Conservation (phyloP, 2,113 vertebrate species). For the Nematolebias whitei region DNA sequence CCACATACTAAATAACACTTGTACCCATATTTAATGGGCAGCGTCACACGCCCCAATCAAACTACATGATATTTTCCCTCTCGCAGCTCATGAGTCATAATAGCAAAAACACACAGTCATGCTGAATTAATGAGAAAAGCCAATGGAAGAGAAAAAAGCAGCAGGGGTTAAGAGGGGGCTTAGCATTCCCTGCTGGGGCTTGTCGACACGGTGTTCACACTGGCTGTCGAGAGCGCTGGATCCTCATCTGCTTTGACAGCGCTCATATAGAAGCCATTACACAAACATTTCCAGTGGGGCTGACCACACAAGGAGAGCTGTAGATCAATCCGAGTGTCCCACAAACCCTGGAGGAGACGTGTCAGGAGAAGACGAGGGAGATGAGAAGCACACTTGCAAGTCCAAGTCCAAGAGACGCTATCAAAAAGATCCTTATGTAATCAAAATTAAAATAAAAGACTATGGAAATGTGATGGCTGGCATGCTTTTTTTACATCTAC, state of each 20-base stretch:
- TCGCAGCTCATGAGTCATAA: constrained; percentile 27
- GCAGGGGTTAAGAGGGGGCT: constrained; percentile 62
- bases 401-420: constrained; percentile 6
- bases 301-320: constrained; percentile 58
- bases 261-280: constrained; percentile 69
- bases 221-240: constrained; percentile 41
- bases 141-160: constrained; percentile 44
- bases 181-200: constrained; percentile 51
- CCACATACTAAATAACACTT: constrained; percentile 26
- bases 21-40: constrained; percentile 50
- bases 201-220: constrained; percentile 42
- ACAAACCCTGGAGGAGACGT: constrained; percentile 48
- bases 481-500: constrained; percentile 1
- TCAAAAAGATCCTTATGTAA: constrained; percentile 12
- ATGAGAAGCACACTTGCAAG: constrained; percentile 13
- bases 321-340: constrained; percentile 58
- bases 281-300: constrained; percentile 67
- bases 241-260: constrained; percentile 67
- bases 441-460: constrained; percentile 6
- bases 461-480: background rate
- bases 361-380: constrained; percentile 27
- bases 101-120: constrained; percentile 39
- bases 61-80: background rate
- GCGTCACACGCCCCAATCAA: constrained; percentile 26
- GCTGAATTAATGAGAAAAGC: constrained; percentile 55